Percentiles rank a stretch among this genome's conserved stretches.
These are phyloP conservation scores for Tolypeutes matacus DNA, from an alignment of 2,797 vertebrate genomes.

Conservation along the genomic window DNA sequence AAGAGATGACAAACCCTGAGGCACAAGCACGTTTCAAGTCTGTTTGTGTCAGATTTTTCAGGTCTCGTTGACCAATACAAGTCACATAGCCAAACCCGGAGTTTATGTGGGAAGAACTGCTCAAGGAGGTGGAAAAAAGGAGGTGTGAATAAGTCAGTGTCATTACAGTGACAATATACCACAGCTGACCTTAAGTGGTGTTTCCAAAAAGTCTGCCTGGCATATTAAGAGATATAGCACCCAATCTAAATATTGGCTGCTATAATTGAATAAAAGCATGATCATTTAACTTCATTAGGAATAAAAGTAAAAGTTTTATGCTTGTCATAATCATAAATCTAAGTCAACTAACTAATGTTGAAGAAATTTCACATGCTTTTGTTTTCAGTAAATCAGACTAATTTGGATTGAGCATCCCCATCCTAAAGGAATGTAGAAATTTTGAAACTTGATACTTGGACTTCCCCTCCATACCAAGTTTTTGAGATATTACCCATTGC, in stretches of 20 bases:
- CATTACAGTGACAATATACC: neutral
- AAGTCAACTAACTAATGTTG: neutral
- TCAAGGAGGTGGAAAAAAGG: neutral
- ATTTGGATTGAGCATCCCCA: neutral
- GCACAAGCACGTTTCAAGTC: neutral
- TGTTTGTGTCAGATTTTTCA: neutral
- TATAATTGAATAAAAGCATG: neutral
- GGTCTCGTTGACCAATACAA: neutral
- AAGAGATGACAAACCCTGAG: neutral
- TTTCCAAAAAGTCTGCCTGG: neutral
- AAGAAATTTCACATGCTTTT: neutral
- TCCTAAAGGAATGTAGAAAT: neutral
- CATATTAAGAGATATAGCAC: neutral
- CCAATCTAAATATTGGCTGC: neutral
- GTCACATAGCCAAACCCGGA: neutral
- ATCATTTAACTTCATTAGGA: slow-evolving; percentile 45
- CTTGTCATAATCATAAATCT: neutral
- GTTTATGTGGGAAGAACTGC: neutral
- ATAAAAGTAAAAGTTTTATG: neutral
- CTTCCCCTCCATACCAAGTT: neutral
- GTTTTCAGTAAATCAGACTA: neutral
- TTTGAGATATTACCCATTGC: neutral
- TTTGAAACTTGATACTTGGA: neutral
- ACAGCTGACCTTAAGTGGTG: neutral
- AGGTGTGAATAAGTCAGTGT: neutral